Percentiles rank a stretch among this genome's conserved stretches.
Evolutionary conservation across 2,113 vertebrate species (phyloP).

Genomic region (Chrysochloris asiatica): DNA sequence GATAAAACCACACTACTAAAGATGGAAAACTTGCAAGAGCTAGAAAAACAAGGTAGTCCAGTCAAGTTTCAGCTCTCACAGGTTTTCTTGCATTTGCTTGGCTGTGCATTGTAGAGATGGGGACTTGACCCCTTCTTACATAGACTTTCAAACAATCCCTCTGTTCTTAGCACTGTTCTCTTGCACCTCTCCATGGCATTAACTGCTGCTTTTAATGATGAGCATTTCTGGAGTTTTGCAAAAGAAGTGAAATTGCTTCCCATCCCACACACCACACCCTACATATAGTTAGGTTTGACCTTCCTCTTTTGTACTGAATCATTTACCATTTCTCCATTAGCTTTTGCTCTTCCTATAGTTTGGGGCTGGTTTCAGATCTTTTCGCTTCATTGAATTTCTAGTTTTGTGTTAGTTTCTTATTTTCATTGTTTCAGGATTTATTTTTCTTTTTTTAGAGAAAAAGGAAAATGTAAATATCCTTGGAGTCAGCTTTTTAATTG

Average conservation of each 20-base stretch:
- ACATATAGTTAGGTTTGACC: background rate
- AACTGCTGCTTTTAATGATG: background rate
- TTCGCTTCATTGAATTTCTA: background rate
- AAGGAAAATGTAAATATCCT: background rate
- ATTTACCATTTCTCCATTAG: background rate
- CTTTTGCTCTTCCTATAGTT: background rate
- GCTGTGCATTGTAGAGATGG: fast-evolving
- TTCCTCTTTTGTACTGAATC: background rate
- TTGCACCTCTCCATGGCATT: background rate
- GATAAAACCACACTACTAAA: background rate
- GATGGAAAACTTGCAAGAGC: background rate
- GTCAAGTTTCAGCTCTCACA: background rate
- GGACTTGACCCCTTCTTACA: background rate
- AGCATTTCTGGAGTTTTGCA: background rate
- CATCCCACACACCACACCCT: background rate
- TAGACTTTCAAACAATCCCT: background rate
- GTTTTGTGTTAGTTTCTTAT: background rate
- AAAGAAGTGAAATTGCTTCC: background rate
- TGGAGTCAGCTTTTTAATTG: background rate
- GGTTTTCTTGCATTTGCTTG: background rate
- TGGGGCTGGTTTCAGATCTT: background rate
- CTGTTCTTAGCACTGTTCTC: background rate
- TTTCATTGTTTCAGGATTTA: conserved; percentile 7
- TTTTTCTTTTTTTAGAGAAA: background rate
- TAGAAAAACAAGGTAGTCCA: background rate